phyloP scores from a whole-genome alignment of 1,140 invertebrate species.

The Maconellicoccus hirsutus region DNA sequence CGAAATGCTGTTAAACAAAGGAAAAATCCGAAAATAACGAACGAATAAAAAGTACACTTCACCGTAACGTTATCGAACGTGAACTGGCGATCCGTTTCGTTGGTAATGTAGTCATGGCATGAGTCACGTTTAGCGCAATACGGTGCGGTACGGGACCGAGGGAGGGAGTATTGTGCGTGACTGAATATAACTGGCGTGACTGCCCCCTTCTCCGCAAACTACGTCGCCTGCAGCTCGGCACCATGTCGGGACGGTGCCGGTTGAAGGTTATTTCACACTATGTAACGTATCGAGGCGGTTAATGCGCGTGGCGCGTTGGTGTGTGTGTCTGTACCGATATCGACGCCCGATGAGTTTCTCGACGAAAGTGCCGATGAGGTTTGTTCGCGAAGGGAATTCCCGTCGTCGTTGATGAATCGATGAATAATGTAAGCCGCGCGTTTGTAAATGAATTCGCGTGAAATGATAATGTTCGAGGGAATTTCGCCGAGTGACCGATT shows the following conservation, averaged over 20 bases:
- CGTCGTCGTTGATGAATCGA: not conserved
- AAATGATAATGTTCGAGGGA: too few species aligned
- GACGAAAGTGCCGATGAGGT: too few species aligned
- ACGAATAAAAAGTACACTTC: not conserved
- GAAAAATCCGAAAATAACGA: not conserved
- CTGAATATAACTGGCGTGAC: not conserved
- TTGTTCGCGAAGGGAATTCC: too few species aligned
- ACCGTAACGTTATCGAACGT: not conserved
- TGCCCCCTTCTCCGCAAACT: not conserved
- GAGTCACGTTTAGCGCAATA: slow-evolving; percentile 2
- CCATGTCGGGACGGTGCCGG: too few species aligned
- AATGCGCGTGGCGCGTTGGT: too few species aligned
- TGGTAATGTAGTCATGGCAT: slow-evolving; percentile 1
- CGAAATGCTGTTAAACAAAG: not conserved
- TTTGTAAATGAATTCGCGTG: too few species aligned
- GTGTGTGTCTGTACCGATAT: too few species aligned
- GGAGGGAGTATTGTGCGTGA: not conserved
- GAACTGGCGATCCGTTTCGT: not conserved
- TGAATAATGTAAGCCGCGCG: not conserved
- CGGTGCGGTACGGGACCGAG: not conserved
- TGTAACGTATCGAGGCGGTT: too few species aligned
- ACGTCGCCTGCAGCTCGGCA: too few species aligned
- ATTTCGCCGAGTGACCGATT: too few species aligned
- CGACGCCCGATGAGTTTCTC: too few species aligned
- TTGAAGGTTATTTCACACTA: too few species aligned